Evolutionary conservation across 2,113 vertebrate species (phyloP), one percentile per base, ranked within the genome.

Genomic region (Tachysurus vachellii): DNA sequence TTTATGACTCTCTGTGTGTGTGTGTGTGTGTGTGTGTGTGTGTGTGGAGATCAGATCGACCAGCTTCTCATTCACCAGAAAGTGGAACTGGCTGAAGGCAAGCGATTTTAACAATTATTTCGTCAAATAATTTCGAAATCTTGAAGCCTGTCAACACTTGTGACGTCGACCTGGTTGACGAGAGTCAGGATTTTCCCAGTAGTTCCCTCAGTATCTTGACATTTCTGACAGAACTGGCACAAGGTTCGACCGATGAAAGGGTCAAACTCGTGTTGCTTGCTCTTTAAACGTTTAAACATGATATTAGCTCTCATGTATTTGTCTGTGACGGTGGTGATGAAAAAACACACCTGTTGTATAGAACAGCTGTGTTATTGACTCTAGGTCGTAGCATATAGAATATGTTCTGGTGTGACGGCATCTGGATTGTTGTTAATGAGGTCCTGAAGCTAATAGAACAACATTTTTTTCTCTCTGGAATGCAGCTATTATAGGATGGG

Each of bases 51-150:
- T 92, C 94, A 97, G 96, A 89, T 97, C 88, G 95, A 97, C 90
- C 95, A 91, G 89, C 94, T 98, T 71, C 96, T 98, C 86, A 94
- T 98, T 90, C 95, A 97, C 64, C 97, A 98, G 92, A 94, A 96
- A 86, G 93, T 96, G 75, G 94, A 97, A 1, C 89, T 97, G 87
- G 94, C 95, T 62, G 96, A 96, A 95, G 95, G 97, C 97, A 94
- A 89, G 86, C 23, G n/a, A 13, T 36, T 71, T n/a, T 31, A 6
- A 71, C 36, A 7, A 7, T 53, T 26, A 53, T 16, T 9, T 16
- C 13, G 0, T n/a, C 47, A 7, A 53, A 28, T 28, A 28, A 7
- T 54, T 28, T 14, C 26, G 21, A 62, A n/a, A 62, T 64, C 17
- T 9, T 62, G 2, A 62, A 62, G 2, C 64, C n/a, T 21, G 31